Evolutionary conservation across 2,113 vertebrate genomes (phyloP), one percentile per base, ranked within the genome.

Genomic region (Equus quagga): DNA sequence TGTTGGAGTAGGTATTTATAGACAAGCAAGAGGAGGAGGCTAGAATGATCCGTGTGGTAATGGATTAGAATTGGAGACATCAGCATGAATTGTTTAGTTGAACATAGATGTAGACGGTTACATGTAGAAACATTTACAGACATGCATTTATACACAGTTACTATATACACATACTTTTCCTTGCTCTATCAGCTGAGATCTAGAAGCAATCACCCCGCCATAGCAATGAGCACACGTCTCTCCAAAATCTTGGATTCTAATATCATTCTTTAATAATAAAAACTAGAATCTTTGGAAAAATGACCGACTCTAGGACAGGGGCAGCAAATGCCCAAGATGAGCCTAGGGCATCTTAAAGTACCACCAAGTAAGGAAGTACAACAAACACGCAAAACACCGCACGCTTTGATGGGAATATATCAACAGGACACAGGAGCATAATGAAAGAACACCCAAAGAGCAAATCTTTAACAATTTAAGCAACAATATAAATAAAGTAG

Each of bases 101-200:
- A 54, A 21, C 69, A 46, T 26, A 67, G 65, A 44, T 79, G 44
- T 33, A 31, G 70, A 84, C n/a, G 12, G 31, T 46, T 65, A 26
- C 23, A 51, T 80, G 36, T 18, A 96, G 44, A 85, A 94, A 81
- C 79, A 64, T 72, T 31, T 82, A 60, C n/a, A 51, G 9, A 58
- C 44, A 54, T 69, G 9, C 56, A 3, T 83, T 41, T 54, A 73
- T 31, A 31, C 28, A 76, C 2, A 64, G 8, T 46, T 54, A 67
- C 49, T 18, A 33, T 13, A 36, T 5, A 73, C 6, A 79, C 23
- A 73, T 18, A 17, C 19, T n/a, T 60, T 64, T 60, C 9, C 26
- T 58, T 51, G 33, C 23, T 87, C 6, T 79, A 8, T 36, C 23
- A 83, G 9, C 8, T 58, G 46, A 78, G 65, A n/a, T 69, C 33